These are phyloP conservation scores for Melanostoma mellinum DNA, from an alignment of 2,888 invertebrate species.

Conservation along the genomic window DNA sequence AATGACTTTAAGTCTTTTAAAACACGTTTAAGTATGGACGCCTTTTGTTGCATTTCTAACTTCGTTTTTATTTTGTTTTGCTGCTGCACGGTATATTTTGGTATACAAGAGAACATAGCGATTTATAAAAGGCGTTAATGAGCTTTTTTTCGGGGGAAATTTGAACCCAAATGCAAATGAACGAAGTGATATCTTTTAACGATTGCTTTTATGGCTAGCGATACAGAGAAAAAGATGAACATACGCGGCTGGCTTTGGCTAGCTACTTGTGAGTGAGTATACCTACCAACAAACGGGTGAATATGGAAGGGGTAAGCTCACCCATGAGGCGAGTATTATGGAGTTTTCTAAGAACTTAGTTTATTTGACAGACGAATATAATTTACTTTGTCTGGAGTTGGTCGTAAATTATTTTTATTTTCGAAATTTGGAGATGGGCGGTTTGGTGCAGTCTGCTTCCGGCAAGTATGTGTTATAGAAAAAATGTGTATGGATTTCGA, in stretches of 20 bases:
- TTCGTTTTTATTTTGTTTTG: not conserved
- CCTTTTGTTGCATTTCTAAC: constrained; percentile 26
- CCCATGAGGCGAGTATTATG: constrained; percentile 29
- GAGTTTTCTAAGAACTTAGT: constrained; percentile 27
- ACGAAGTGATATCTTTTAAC: constrained; percentile 33
- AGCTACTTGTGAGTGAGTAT: constrained; percentile 53
- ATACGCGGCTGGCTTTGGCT: constrained; percentile 14
- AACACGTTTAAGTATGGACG: constrained; percentile 30
- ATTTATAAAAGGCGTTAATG: constrained; percentile 56
- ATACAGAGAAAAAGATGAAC: constrained; percentile 37
- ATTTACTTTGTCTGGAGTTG: constrained; percentile 36
- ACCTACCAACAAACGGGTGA: constrained; percentile 9
- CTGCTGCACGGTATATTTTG: not conserved
- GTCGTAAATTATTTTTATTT: constrained; percentile 25
- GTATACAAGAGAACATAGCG: constrained; percentile 30
- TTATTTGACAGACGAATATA: constrained; percentile 37
- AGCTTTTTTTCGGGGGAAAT: constrained; percentile 28
- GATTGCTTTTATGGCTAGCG: constrained; percentile 40
- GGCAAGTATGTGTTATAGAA: not conserved
- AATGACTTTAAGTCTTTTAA: constrained; percentile 35
- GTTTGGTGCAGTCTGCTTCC: not conserved
- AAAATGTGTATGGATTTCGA: not conserved
- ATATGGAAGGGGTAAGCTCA: not conserved
- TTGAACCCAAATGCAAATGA: constrained; percentile 32
- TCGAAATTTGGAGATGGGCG: not conserved